Percentiles rank a stretch among this genome's conserved stretches.
Evolutionary conservation across 2,888 invertebrate species (phyloP).

Genomic region (Tolmerus cingulatus): DNA sequence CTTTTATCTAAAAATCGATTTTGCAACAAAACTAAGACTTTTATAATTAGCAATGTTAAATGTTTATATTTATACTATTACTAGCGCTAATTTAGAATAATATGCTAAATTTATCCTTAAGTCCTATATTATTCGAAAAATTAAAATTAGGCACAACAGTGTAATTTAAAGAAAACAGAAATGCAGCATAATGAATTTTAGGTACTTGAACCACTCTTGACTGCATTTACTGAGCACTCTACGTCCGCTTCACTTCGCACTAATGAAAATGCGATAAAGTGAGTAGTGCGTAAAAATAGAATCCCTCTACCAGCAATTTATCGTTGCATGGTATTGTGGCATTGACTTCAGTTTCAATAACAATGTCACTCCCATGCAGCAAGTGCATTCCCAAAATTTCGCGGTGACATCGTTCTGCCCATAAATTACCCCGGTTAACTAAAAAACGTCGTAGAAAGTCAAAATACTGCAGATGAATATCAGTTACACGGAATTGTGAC

Average conservation of each 20-base stretch:
- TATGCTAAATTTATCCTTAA: too few relatives aligned
- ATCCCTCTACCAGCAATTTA: not conserved
- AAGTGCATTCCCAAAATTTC: slow-evolving; percentile 14
- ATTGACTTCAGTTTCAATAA: slow-evolving; percentile 18
- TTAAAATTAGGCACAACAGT: not conserved
- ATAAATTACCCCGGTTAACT: slow-evolving; percentile 6
- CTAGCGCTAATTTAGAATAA: too few relatives aligned
- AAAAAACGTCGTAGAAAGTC: slow-evolving; percentile 11
- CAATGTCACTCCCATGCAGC: slow-evolving; percentile 3
- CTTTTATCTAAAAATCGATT: too few relatives aligned
- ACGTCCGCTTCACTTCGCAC: not conserved
- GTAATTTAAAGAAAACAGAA: not conserved
- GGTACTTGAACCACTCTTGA: not conserved
- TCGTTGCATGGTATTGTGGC: slow-evolving; percentile 14
- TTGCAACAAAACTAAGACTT: too few relatives aligned
- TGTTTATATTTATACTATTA: too few relatives aligned
- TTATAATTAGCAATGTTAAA: too few relatives aligned
- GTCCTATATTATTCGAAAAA: too few relatives aligned
- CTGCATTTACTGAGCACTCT: not conserved
- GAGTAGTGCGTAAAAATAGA: slow-evolving; percentile 1
- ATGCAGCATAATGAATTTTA: not conserved
- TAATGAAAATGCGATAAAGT: not conserved
- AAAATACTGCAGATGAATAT: slow-evolving; percentile 21
- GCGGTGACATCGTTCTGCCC: not conserved
- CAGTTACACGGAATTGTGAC: slow-evolving; percentile 27